A percentile compares a stretch with the other conserved stretches of the same genome.
Evolutionary conservation across 2,888 invertebrate species (phyloP).

Genomic region (Thalpophila matura): DNA sequence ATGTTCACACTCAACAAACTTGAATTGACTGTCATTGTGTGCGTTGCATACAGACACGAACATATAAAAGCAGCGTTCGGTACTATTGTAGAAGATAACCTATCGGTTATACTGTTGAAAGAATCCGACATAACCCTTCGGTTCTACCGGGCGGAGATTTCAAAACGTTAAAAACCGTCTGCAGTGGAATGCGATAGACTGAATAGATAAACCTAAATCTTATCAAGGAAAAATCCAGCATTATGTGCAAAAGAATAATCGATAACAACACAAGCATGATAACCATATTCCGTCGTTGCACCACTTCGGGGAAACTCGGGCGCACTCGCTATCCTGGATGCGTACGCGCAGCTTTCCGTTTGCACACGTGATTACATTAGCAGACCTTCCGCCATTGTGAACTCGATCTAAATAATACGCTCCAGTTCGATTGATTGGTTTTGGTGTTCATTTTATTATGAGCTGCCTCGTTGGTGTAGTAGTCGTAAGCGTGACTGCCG

Average conservation of each 20-base stretch:
- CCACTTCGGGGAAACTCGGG: constrained; percentile 46
- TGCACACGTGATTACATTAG: constrained; percentile 46
- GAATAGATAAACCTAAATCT: background rate
- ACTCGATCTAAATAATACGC: constrained; percentile 34
- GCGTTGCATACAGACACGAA: too few relatives aligned
- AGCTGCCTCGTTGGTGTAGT: too few relatives aligned
- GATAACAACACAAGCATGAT: constrained; percentile 28
- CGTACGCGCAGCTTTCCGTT: constrained; percentile 43
- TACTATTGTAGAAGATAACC: too few relatives aligned
- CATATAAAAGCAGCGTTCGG: too few relatives aligned
- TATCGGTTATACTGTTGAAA: too few relatives aligned
- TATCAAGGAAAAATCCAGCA: background rate
- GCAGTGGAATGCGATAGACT: background rate
- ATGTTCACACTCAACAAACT: too few relatives aligned
- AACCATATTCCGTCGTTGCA: constrained; percentile 44
- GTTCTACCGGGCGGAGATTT: too few relatives aligned
- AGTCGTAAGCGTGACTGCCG: too few relatives aligned
- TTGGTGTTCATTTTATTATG: background rate
- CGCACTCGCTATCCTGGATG: constrained; percentile 51
- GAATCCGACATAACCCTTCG: too few relatives aligned
- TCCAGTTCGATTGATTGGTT: constrained; percentile 10
- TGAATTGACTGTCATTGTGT: too few relatives aligned
- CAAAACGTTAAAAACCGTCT: background rate
- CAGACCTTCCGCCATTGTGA: constrained; percentile 32
- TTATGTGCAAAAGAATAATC: constrained; percentile 18